Conservation (phyloP, 2,888 invertebrate species). For the Ecliptopera silaceata region DNA sequence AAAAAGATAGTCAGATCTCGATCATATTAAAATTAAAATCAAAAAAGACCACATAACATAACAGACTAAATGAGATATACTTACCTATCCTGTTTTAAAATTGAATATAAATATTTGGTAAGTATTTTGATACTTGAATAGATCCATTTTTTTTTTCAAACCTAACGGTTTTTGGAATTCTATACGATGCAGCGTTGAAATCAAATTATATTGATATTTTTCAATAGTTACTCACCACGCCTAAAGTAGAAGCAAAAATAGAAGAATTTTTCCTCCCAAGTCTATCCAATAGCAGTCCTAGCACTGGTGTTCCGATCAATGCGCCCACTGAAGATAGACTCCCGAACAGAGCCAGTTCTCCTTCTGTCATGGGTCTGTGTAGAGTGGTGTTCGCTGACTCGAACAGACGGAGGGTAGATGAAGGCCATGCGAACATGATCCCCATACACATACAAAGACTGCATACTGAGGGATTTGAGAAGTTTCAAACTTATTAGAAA, state of each 20-base stretch:
- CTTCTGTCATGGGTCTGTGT: constrained; percentile 56
- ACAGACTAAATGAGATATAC: too few relatives aligned
- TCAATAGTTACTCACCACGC: constrained; percentile 48
- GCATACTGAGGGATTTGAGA: constrained; percentile 46
- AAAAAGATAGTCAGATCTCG: too few relatives aligned
- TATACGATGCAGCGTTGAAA: too few relatives aligned
- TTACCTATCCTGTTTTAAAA: too few relatives aligned
- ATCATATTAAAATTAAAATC: too few relatives aligned
- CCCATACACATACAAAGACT: constrained; percentile 57
- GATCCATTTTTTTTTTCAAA: too few relatives aligned
- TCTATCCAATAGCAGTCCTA: constrained; percentile 49
- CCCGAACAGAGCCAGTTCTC: constrained; percentile 57
- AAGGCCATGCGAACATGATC: constrained; percentile 62
- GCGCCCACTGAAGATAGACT: constrained; percentile 61
- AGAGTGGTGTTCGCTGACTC: constrained; percentile 58
- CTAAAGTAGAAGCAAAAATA: constrained; percentile 43
- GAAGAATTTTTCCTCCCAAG: constrained; percentile 57
- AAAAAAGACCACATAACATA: too few relatives aligned
- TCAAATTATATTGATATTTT: too few relatives aligned
- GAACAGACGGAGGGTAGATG: constrained; percentile 59
- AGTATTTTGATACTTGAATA: too few relatives aligned
- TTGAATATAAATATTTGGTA: too few relatives aligned
- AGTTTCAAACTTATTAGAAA: too few relatives aligned
- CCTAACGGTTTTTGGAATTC: too few relatives aligned
- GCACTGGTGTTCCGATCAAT: constrained; percentile 52